phyloP scores from a whole-genome alignment of 2,797 vertebrate species.

The Ctenopoma kingsleyae region DNA sequence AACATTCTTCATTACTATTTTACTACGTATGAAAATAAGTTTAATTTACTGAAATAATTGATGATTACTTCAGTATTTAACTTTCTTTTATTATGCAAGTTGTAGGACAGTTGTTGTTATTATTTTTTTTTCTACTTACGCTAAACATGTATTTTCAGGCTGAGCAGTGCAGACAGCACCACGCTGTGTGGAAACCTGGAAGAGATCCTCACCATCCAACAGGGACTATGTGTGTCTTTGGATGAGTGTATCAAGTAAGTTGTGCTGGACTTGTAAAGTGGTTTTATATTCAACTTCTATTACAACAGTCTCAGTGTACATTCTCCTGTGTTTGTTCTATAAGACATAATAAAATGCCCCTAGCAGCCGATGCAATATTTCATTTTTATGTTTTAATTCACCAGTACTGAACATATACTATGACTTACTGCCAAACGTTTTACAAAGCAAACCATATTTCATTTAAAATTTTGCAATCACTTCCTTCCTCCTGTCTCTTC shows the following conservation, averaged over 20 bases:
- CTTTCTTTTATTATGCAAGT: neutral
- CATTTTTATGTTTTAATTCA: neutral
- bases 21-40: no score
- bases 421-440: slow-evolving; percentile 1
- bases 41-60: no score
- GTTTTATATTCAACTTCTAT: neutral
- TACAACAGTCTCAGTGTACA: neutral
- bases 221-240: slow-evolving; percentile 90
- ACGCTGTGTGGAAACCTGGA: slow-evolving; percentile 94
- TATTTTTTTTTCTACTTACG: neutral
- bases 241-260: slow-evolving; percentile 97
- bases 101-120: neutral
- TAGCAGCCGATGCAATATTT: neutral
- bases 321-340: neutral
- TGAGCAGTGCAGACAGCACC: slow-evolving; percentile 87
- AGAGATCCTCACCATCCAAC: slow-evolving; percentile 95
- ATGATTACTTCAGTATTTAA: neutral
- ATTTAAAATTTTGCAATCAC: slow-evolving; percentile 32
- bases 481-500: slow-evolving; percentile 31
- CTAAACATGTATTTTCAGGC: slow-evolving; percentile 73
- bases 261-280: neutral
- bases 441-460: neutral
- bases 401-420: neutral
- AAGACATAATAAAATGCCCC: neutral
- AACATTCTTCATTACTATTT: no score